These are phyloP conservation scores for Coenobita brevimanus DNA, from an alignment of 1,140 invertebrate species.

Conservation along the genomic window DNA sequence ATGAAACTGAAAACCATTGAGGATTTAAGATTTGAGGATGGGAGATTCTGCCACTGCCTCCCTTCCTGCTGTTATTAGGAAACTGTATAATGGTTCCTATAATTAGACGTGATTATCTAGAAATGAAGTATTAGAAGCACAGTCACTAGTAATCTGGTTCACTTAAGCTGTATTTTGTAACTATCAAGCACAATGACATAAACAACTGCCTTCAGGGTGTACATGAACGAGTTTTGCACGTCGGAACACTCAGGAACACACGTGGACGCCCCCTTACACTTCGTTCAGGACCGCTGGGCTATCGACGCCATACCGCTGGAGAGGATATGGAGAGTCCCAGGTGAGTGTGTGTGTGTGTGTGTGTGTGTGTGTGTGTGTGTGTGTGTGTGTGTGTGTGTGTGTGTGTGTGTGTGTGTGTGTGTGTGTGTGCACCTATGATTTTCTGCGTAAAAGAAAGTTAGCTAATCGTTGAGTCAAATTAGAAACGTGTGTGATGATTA, in stretches of 20 bases:
- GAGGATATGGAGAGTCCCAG: constrained; percentile 48
- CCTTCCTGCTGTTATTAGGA: too few species aligned
- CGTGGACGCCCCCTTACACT: constrained; percentile 40
- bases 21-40: too few species aligned
- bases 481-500: background rate
- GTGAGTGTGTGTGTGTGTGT: background rate
- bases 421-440: background rate
- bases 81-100: too few species aligned
- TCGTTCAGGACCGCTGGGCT: background rate
- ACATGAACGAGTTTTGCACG: constrained; percentile 42
- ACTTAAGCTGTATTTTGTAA: too few species aligned
- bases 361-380: constrained; percentile 31
- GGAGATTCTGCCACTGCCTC: too few species aligned
- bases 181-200: too few species aligned
- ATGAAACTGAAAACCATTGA: too few species aligned
- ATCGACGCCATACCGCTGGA: constrained; percentile 10
- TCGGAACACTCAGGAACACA: constrained; percentile 54
- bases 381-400: background rate
- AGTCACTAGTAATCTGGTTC: too few species aligned
- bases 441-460: background rate
- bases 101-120: too few species aligned
- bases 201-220: constrained; percentile 42
- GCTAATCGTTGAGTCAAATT: background rate
- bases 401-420: background rate
- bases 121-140: too few species aligned